phyloP scores from a whole-genome alignment of 2,888 invertebrate species.

The Trichopoda pennipes region DNA sequence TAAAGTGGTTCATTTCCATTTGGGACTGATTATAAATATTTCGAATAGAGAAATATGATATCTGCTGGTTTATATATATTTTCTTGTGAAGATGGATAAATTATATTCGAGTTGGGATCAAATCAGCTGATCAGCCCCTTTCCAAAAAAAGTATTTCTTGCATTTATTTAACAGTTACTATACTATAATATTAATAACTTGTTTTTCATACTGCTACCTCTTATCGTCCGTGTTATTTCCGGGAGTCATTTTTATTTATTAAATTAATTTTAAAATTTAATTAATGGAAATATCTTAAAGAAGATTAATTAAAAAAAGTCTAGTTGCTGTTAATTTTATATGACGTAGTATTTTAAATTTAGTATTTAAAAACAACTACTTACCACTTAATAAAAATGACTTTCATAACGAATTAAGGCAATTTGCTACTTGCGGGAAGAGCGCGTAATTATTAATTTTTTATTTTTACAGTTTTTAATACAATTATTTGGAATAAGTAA shows the following conservation, averaged over 20 bases:
- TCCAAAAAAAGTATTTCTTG: too few species aligned
- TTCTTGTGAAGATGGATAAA: too few species aligned
- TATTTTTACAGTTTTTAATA: not conserved
- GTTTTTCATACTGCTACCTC: too few species aligned
- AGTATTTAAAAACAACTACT: not conserved
- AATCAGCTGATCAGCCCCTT: too few species aligned
- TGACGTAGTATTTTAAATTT: not conserved
- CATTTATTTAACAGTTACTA: too few species aligned
- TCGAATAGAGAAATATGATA: too few species aligned
- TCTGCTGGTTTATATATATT: too few species aligned
- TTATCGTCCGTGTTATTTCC: too few species aligned
- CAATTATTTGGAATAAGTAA: not conserved
- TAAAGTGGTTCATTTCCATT: too few species aligned
- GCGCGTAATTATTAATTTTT: slow-evolving; percentile 6
- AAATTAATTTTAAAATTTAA: not conserved
- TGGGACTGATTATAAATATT: too few species aligned
- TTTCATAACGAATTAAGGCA: slow-evolving; percentile 26
- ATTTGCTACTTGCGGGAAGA: slow-evolving; percentile 15
- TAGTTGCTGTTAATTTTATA: not conserved
- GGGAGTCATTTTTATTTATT: not conserved
- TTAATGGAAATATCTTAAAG: slow-evolving; percentile 3
- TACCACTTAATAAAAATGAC: slow-evolving; percentile 23
- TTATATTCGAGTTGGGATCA: too few species aligned
- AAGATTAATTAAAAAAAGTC: not conserved
- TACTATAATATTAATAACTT: too few species aligned